Percentiles rank a stretch among this genome's conserved stretches.
Evolutionary conservation across 2,888 invertebrate genomes (phyloP).

Genomic region (Pinctada fucata): DNA sequence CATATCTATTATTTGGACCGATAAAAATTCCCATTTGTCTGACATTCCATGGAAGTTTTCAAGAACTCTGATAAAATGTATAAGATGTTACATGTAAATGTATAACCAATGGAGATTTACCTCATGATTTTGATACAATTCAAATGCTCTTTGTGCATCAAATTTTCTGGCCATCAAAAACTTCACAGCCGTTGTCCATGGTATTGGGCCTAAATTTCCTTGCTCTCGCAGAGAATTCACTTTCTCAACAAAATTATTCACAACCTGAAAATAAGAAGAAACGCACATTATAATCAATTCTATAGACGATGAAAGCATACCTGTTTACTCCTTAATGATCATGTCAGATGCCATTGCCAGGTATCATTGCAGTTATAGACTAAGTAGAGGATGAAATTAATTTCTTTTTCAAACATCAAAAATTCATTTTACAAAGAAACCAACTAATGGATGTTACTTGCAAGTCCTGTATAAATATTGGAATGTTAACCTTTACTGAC

Average conservation of each 20-base stretch:
- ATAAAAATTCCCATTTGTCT: no score
- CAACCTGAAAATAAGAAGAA: slow-evolving; percentile 81
- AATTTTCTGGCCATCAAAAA: slow-evolving; percentile 89
- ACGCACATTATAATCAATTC: background rate
- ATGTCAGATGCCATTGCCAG: background rate
- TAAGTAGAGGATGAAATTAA: no score
- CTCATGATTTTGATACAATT: slow-evolving; percentile 95
- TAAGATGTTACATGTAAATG: no score
- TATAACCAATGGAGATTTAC: slow-evolving; percentile 52
- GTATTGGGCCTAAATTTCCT: slow-evolving; percentile 81
- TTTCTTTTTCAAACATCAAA: no score
- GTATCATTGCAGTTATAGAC: no score
- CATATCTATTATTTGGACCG: background rate
- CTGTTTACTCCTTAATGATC: background rate
- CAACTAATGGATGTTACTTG: no score
- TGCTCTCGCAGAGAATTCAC: slow-evolving; percentile 82
- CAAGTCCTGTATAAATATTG: no score
- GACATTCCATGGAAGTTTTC: background rate
- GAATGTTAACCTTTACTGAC: no score
- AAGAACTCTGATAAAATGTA: background rate
- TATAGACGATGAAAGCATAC: background rate
- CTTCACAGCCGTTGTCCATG: slow-evolving; percentile 93
- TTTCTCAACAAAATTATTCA: slow-evolving; percentile 88
- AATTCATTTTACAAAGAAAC: no score
- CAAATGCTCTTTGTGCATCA: slow-evolving; percentile 91